Percentiles rank a stretch among this genome's conserved stretches.
These are phyloP conservation scores for Abramis brama DNA, from an alignment of 2,113 vertebrate species.

Conservation along the genomic window DNA sequence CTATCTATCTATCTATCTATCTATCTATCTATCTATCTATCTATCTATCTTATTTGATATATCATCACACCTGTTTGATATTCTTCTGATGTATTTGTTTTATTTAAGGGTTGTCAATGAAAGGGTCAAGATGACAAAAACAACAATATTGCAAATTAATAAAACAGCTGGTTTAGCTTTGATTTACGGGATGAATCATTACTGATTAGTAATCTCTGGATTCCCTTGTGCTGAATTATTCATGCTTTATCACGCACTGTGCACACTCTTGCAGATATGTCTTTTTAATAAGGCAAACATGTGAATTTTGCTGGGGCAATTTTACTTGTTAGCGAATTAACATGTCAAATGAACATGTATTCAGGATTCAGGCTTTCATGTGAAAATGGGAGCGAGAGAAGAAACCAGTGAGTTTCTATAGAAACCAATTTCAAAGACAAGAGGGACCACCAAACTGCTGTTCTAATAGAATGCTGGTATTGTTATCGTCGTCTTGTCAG, in stretches of 20 bases:
- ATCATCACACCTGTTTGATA: background rate
- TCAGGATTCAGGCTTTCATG: slow-evolving; percentile 44
- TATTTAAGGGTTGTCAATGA: background rate
- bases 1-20: background rate
- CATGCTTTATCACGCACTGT: background rate
- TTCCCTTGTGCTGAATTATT: slow-evolving; percentile 17
- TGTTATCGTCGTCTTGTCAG: slow-evolving; percentile 70
- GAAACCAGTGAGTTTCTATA: slow-evolving; percentile 54
- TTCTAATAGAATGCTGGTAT: slow-evolving; percentile 65
- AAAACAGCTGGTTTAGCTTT: background rate
- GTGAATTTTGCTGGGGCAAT: background rate
- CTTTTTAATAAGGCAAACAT: slow-evolving; percentile 1
- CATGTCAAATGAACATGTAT: slow-evolving; percentile 25
- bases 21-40: background rate
- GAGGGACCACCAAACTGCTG: slow-evolving; percentile 65
- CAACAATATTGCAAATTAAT: background rate
- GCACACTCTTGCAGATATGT: background rate
- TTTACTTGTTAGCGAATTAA: slow-evolving; percentile 24
- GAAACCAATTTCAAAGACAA: slow-evolving; percentile 63
- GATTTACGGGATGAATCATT: background rate
- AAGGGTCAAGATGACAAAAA: background rate
- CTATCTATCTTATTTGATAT: background rate
- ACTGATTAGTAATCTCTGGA: slow-evolving; percentile 14
- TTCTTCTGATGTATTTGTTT: background rate
- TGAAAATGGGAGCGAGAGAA: slow-evolving; percentile 38